Base-by-base conservation (phyloP, 1,140 invertebrate species). In the Formica exsecta region DNA sequence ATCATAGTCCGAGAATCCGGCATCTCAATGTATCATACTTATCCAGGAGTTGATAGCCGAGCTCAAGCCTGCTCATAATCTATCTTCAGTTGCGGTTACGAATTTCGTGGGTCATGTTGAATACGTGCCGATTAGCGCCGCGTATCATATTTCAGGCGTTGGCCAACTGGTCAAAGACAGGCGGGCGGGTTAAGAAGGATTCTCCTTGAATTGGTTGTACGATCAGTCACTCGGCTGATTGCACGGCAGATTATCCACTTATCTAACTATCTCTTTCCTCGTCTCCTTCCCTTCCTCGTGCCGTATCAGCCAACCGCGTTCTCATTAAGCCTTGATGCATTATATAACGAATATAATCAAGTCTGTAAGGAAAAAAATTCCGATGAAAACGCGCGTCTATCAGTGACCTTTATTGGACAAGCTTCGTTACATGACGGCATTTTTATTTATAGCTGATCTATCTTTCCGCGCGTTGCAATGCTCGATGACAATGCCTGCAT, bases 191-290 rank as follows among this genome's bases (percentile, higher is more conserved):
- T 83, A 74, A 83, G 68, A 62, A 62, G 79, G 54, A 83, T 83
- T 71, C 68, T 54, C n/a, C 38, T 61, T 25, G 68, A 61, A 38
- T 73, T 73, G 68, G 44, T 57, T 36, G 41, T 41, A 16, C 68
- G 79, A 81, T 83, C 54, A 61, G 79, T 83, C 79, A 74, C 41
- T 73, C 54, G 79, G 68, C 71, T 80, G 79, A 83, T 83, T 83
- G 79, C 79, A 74, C n/a, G 68, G 19, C 5, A 73, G 68, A 83
- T 83, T 83, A 83, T 73, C 68, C 68, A 54, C 54, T 83, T 48
- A 74, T 83, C 68, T 25, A 83, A 80, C 44, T 51, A 51, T 51
- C 48, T 13, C 13, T 51, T 51, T 16, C 16, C 48, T 68, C 61
- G 36, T 1, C 19, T 16, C 32, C 16, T n/a, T 13, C 19, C 64